Evolutionary conservation across 2,888 invertebrate species (phyloP), one percentile per base, ranked within the genome.

Genomic region (Amphipyra tragopoginis): DNA sequence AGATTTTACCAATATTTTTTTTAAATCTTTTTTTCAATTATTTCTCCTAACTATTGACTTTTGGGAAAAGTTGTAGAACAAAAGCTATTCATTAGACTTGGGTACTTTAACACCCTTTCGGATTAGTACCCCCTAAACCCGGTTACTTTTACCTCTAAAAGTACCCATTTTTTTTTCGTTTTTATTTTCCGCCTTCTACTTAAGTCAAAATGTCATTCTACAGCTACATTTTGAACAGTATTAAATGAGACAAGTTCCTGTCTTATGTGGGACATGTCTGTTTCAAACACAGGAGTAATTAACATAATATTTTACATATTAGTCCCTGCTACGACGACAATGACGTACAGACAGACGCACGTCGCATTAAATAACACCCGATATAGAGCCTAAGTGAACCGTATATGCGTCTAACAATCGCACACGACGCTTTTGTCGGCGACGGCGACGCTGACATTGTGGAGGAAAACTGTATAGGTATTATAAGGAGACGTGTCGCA

Each of bases 391-490:
- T 48, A 65, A 53, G 59, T 60, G 53, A 63, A 61, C 68, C 65
- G 68, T 81, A 79, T 79, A 81, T 78, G 79, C 57, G 67, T 33
- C 40, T 57, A 52, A 83, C 84, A 82, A 81, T 77, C 62, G 81
- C 65, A 53, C 49, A 66, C 38, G 72, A 70, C 50, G 65, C 75
- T 71, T 77, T 75, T 80, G 79, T 81, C 62, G 73, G 65, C 61
- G 38, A 49, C 40, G 56, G 33, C 39, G 39, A 38, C 39, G 39
- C 9, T 49, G 34, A 54, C 56, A 72, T 65, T 77, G 70, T 66
- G 57, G 44, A 56, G 33, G 50, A 50, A 51, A 62, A 70, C 54
- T 52, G 39, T 60, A 57, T 51, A 66, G 48, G 48, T 52, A 68
- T 70, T 58, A 67, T 62, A 69, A 65, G 49, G 45, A 45, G 34